Base-by-base conservation (phyloP, 2,797 vertebrate species). In the Typhlichthys eigenmanni region DNA sequence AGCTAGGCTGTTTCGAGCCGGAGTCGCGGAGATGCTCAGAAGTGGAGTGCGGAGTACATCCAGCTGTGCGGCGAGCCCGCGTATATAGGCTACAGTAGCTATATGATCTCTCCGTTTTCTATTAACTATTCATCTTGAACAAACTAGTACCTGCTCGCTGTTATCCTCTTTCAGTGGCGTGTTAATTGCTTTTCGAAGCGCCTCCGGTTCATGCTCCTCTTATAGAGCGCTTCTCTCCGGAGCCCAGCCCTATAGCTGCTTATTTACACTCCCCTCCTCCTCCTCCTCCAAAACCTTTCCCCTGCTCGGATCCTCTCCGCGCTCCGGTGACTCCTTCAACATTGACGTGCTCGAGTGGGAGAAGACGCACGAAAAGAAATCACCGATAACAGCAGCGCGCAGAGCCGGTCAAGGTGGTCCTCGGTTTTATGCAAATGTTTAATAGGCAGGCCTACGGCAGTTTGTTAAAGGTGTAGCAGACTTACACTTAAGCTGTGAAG, bases 321-420 rank as follows among this genome's bases (percentile, higher is more conserved):
- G 85, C 86, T 78, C 74, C 64, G 74, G 89, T 80, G 84, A 89
- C 88, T 85, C 89, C 89, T 83, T 77, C 81, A 64, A 64, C 73
- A 80, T 87, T 92, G 84, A 90, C 85, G 86, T 74, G 49, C 64
- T 76, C 72, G 71, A 73, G 62, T 78, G 81, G 79, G 75, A 84
- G 81, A 77, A 84, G 81, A 77, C 72, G 69, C 72, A 38, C 34
- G 34, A 38, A 2, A 38, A 8, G 34, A 38, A 38, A 38, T 38
- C 34, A 38, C 34, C 34, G 34, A 9, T 38, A 38, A 38, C 24
- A 4, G 24, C 24, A 29, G 24, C 24, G 24, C 24, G 24, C 24
- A 24, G 24, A 24, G 24, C 3, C 24, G 24, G 4, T 29, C 24
- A 29, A 0, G 24, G 24, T 29, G 24, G 24, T 29, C 24, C 24